Base-by-base conservation (phyloP, 2,113 vertebrate species). In the Ptilonorhynchus violaceus region DNA sequence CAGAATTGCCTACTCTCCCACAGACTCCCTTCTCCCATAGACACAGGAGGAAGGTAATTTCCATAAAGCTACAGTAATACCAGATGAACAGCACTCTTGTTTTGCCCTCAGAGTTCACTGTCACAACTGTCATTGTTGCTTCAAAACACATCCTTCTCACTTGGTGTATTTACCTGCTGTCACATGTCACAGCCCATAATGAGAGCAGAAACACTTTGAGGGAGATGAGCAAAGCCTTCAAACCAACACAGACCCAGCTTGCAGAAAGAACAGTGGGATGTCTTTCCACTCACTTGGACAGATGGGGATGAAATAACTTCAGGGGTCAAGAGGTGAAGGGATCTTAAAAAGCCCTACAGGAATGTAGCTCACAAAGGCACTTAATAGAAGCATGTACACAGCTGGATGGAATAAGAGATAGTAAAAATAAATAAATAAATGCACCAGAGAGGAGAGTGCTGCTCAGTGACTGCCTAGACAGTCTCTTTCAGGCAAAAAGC, bases 301-400 rank as follows among this genome's bases (percentile, higher is more conserved):
- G 58, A 76, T 3, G 11, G 13, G 33, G 39, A 80, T 35, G 30
- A n/a, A 95, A 28, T 47, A 92, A 24, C 20, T 68, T n/a, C 4
- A 70, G 30, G 39, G 8, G 15, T 53, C 30, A 80, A n/a, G 42
- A 69, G 8, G 13, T 9, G 8, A 90, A 87, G 17, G 55, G 17
- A 80, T 74, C 50, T 88, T 80, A 91, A 39, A 85, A 82, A 86
- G 46, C 66, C 81, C 74, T 85, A 86, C 33, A 72, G 60, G 63
- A 93, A 89, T 0, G 11, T n/a, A 85, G 80, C 84, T 96, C 90
- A 96, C 89, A 88, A 95, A 97, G 96, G 96, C 95, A 97, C 97
- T 97, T 97, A 86, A 83, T 49, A 86, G 39, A 97, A 96, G 95
- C 91, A 86, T 10, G 30, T 81, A 73, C 64, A 90, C 44, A 90